Conservation (phyloP, 1,140 invertebrate species). For the Drosophila funebris region DNA sequence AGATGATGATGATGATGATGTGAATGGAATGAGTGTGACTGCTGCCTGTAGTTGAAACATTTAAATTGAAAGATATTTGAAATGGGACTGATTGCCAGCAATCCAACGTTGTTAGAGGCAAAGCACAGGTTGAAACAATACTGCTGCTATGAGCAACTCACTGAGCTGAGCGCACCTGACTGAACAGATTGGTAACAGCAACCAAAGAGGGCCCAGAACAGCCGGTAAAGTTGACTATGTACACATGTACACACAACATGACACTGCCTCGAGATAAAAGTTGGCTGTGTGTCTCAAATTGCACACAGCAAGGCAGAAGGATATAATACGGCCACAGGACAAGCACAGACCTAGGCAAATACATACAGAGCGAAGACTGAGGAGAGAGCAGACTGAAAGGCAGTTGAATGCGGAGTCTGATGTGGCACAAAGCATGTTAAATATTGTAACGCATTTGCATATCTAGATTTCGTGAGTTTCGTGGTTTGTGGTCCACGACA, state of each 20-base stretch:
- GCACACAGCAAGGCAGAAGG: background rate
- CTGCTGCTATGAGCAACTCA: background rate
- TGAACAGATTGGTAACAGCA: background rate
- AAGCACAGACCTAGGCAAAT: constrained; percentile 5
- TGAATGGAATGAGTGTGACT: background rate
- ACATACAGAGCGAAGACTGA: background rate
- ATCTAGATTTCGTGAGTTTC: background rate
- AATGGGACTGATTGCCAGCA: constrained; percentile 5
- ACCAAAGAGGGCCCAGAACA: background rate
- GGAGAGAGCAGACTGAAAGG: no score
- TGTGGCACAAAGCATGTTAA: background rate
- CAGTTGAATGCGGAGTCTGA: no score
- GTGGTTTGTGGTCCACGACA: background rate
- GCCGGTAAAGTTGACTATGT: background rate
- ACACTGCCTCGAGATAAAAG: background rate
- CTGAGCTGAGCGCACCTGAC: background rate
- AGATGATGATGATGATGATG: constrained; percentile 15
- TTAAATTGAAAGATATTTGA: constrained; percentile 23
- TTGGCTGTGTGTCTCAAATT: background rate
- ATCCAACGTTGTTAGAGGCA: background rate
- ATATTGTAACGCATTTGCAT: constrained; percentile 3
- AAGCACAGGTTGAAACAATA: background rate
- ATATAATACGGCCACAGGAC: background rate
- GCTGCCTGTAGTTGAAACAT: constrained; percentile 19
- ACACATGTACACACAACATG: background rate